These are phyloP conservation scores for Diabrotica balteata DNA, from an alignment of 2,888 invertebrate species.

Conservation along the genomic window DNA sequence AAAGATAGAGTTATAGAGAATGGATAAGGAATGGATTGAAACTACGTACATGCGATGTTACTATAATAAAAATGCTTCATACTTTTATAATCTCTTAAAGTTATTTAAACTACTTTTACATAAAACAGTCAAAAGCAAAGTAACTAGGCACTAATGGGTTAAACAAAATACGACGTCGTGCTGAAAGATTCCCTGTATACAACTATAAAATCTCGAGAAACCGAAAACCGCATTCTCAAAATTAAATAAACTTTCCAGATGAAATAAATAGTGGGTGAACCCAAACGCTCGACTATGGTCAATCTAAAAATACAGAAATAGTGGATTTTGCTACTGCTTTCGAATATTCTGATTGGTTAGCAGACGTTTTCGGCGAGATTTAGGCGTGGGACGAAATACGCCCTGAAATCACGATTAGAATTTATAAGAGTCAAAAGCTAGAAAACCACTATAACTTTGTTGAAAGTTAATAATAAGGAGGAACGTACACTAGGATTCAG, in stretches of 20 bases:
- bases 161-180: no score
- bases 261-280: conserved; percentile 34
- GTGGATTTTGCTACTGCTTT: conserved; percentile 49
- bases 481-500: conserved; percentile 33
- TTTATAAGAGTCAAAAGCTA: conserved; percentile 47
- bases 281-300: conserved; percentile 37
- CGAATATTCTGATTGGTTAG: conserved; percentile 40
- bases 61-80: no score
- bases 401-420: conserved; percentile 49
- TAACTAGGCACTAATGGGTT: no score
- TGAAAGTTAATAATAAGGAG: conserved; percentile 44
- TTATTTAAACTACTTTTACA: no score
- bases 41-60: no score
- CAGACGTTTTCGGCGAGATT: conserved; percentile 32
- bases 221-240: no score
- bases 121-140: no score
- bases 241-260: conserved; percentile 27
- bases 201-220: no score
- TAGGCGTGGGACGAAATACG: conserved; percentile 46
- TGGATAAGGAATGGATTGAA: no score
- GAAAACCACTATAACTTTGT: conserved; percentile 57
- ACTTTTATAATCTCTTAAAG: no score
- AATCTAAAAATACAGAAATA: conserved; percentile 50
- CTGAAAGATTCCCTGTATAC: no score
- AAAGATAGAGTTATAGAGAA: no score